Conservation (phyloP, 2,113 vertebrate species). For the Phycodurus eques region DNA sequence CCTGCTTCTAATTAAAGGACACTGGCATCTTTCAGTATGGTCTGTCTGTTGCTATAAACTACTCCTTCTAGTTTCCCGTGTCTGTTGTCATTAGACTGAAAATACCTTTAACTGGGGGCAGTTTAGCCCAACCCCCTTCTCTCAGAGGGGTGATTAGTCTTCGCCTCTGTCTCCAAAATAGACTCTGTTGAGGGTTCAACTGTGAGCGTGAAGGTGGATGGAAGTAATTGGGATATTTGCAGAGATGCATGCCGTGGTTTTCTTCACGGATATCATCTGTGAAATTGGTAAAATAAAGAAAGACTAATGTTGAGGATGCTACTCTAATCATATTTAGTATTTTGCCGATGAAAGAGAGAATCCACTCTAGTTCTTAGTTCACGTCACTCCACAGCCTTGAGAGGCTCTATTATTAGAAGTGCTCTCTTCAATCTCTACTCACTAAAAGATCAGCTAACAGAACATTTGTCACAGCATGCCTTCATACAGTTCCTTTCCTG, state of each 20-base stretch:
- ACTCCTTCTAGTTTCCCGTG: slow-evolving; percentile 63
- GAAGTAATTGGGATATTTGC: slow-evolving; percentile 1
- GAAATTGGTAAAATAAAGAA: slow-evolving; percentile 3
- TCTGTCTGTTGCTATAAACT: slow-evolving; percentile 61
- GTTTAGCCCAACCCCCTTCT: slow-evolving; percentile 44
- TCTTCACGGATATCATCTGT: not conserved
- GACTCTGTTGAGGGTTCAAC: slow-evolving; percentile 9
- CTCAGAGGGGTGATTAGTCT: slow-evolving; percentile 64
- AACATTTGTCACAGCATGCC: slow-evolving; percentile 10
- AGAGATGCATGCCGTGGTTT: not conserved
- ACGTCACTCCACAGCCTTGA: slow-evolving; percentile 41
- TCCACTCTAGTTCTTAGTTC: slow-evolving; percentile 25
- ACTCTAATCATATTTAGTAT: not conserved
- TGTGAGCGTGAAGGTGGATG: not conserved
- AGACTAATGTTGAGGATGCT: slow-evolving; percentile 11
- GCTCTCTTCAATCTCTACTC: slow-evolving; percentile 36
- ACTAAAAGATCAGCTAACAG: slow-evolving; percentile 25
- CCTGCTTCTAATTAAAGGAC: slow-evolving; percentile 59
- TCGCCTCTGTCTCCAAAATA: slow-evolving; percentile 36
- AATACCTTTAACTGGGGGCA: slow-evolving; percentile 61
- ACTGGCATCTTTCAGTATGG: slow-evolving; percentile 40
- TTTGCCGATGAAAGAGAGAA: slow-evolving; percentile 17
- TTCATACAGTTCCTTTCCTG: not conserved
- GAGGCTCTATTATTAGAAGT: slow-evolving; percentile 69
- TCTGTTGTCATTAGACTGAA: slow-evolving; percentile 66